Evolutionary conservation across 2,797 vertebrate genomes (phyloP), one percentile per base, ranked within the genome.

Genomic region (Lithobates sylvaticus): DNA sequence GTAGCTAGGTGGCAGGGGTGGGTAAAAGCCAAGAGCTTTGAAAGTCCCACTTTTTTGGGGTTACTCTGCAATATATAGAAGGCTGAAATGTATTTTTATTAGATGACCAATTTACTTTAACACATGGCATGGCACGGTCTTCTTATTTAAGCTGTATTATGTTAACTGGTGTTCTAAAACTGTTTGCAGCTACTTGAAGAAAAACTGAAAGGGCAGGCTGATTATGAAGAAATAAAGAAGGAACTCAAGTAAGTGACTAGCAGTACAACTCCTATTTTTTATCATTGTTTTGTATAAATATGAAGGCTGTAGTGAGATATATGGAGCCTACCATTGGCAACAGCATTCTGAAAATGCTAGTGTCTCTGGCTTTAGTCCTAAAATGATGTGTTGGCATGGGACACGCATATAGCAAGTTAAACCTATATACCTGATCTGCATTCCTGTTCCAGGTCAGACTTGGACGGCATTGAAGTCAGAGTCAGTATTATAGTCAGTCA

Each of bases 171-270:
- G 1, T 61, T 61, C 7, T 61, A 0, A 61, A 23, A 61, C 2
- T 27, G 1, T 73, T 93, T 93, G 75, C 75, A 99, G 98, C 96
- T 98, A 94, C 95, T 99, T 93, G 98, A 99, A 95, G 97, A 98
- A 93, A 99, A 99, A 90, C 93, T 99, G 91, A 96, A 97, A 93
- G 96, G 95, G 82, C 98, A 99, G 94, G 95, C 96, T 34, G 98
- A 99, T 93, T 99, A 99, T 92, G 98, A 99, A 90, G 98, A 99
- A 91, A 95, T 99, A 91, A 99, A 99, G 94, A 99, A 99, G 92
- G 98, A 99, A 92, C 91, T 99, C 89, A 98, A 96, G 98, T 99
- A 93, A 96, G 96, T 92, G 81, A 76, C 61, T 61, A 61, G 21
- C 12, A 54, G 75, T 85, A 73, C 85, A 9, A 23, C n/a, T 10